Base-by-base conservation (phyloP, 2,888 invertebrate species). In the Scaptodrosophila latifasciaeformis region DNA sequence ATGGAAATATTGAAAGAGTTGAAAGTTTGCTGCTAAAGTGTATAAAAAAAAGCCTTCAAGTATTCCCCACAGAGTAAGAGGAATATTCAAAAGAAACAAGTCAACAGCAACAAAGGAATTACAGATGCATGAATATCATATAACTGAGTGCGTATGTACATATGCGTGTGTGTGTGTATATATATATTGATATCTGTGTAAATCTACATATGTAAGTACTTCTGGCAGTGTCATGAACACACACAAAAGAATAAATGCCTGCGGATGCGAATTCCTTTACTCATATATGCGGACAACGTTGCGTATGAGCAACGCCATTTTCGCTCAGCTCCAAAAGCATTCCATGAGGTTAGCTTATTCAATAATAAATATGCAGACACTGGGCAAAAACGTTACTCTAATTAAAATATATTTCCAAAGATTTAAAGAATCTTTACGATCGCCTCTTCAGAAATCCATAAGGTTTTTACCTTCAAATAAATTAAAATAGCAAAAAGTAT, bases 401-500 rank as follows among this genome's bases (percentile, higher is more conserved):
- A 34, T 34, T 34, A 1, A 34, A 34, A 34, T n/a, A 34, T 40
- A 17, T 10, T 40, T 5, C n/a, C n/a, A n/a, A n/a, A n/a, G n/a
- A n/a, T n/a, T n/a, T n/a, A n/a, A n/a, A n/a, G n/a, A n/a, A n/a
- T n/a, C n/a, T n/a, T n/a, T n/a, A n/a, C n/a, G n/a, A n/a, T n/a
- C n/a, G n/a, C n/a, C n/a, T n/a, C n/a, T n/a, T n/a, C n/a, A n/a
- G n/a, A n/a, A n/a, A n/a, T n/a, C n/a, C n/a, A n/a, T n/a, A n/a
- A n/a, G n/a, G n/a, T n/a, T n/a, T n/a, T n/a, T n/a, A n/a, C n/a
- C n/a, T n/a, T n/a, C n/a, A n/a, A n/a, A n/a, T n/a, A n/a, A n/a
- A n/a, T n/a, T n/a, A 40, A 40, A 43, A 43, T 21, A 4, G n/a
- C 29, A 43, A 43, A 13, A 27, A 5, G 27, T 21, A 24, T n/a